Evolutionary conservation across 2,113 vertebrate species (phyloP).

Genomic region (Calidris pugnax): DNA sequence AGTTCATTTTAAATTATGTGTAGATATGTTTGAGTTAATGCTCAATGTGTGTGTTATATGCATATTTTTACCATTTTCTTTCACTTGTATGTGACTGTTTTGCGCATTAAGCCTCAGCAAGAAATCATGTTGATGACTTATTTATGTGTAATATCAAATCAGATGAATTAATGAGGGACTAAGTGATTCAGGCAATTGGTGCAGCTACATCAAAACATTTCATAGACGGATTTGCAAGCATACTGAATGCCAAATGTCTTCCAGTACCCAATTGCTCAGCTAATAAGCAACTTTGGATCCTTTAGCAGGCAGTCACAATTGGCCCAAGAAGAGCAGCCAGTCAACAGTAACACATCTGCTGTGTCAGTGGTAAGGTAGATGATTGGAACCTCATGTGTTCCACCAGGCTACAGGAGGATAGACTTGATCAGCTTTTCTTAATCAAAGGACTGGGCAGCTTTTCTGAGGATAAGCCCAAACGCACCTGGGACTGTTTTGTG

Average conservation of each 20-base stretch:
- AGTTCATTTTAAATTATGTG: background rate
- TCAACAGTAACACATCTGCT: background rate
- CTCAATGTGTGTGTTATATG: background rate
- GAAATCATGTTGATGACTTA: background rate
- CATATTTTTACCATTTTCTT: background rate
- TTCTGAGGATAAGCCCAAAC: background rate
- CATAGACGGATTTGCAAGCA: background rate
- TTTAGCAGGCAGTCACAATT: background rate
- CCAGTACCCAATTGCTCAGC: background rate
- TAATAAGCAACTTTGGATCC: background rate
- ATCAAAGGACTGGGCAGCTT: background rate
- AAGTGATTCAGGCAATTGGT: background rate
- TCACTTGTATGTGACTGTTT: background rate
- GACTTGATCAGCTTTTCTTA: background rate
- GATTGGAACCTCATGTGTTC: background rate
- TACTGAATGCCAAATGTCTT: background rate
- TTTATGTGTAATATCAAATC: background rate
- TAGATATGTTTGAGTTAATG: background rate
- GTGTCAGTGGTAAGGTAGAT: background rate
- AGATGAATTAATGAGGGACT: background rate
- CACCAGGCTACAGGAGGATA: background rate
- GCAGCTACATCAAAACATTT: background rate
- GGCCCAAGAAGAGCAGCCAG: background rate
- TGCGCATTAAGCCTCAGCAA: background rate
- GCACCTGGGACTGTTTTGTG: background rate